Conservation (phyloP, 2,113 vertebrate genomes). For the Eulacestoma nigropectus region DNA sequence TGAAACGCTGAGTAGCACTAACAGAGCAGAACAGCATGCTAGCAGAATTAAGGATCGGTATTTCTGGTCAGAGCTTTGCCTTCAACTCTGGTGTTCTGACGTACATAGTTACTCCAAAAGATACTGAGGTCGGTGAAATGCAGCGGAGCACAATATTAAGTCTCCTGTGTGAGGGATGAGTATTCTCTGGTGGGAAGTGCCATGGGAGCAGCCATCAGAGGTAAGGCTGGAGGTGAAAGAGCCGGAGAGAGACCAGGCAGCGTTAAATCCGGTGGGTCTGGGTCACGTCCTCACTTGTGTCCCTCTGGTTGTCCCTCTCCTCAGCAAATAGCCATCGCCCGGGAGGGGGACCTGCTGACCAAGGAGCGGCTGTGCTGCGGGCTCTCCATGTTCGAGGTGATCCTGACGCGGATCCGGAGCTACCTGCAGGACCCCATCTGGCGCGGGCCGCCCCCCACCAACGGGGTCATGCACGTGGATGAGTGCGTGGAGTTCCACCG, state of each 20-base stretch:
- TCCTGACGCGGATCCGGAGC: conserved; percentile 93
- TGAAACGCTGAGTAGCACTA: neutral
- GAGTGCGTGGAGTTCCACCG: conserved; percentile 98
- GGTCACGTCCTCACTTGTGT: neutral
- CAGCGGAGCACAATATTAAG: neutral
- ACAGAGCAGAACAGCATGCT: neutral
- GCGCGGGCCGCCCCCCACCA: conserved; percentile 94
- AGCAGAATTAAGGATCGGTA: conserved; percentile 12
- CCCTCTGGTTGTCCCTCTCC: conserved; percentile 27
- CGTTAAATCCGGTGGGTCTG: neutral
- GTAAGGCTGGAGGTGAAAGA: conserved; percentile 2
- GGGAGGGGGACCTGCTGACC: conserved; percentile 97
- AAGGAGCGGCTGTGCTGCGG: conserved; percentile 98
- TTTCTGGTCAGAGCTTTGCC: conserved; percentile 30
- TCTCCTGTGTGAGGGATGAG: neutral
- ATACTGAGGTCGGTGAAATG: neutral
- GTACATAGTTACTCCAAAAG: neutral
- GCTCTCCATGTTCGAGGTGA: conserved; percentile 99
- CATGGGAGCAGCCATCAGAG: neutral
- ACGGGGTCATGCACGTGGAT: conserved; percentile 97
- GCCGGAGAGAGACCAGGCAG: neutral
- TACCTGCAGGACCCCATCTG: conserved; percentile 96
- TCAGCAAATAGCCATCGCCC: conserved; percentile 98
- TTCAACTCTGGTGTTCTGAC: neutral
- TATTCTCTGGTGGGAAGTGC: neutral